Evolutionary conservation across 2,888 invertebrate genomes (phyloP).

Genomic region (Monochamus alternatus): DNA sequence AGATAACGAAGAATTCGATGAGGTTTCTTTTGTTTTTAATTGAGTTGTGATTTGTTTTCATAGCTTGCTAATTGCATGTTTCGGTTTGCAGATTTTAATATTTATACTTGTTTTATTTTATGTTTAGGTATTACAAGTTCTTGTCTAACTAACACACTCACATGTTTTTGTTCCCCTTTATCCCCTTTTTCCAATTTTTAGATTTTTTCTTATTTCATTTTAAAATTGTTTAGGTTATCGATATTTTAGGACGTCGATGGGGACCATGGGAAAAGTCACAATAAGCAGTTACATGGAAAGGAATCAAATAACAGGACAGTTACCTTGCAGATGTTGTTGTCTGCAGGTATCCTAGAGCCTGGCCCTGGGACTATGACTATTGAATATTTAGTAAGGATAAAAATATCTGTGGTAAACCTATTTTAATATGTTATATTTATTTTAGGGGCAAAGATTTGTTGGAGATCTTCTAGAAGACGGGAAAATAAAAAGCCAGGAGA

Average conservation of each 20-base stretch:
- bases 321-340: conserved; percentile 88
- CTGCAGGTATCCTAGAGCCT: conserved; percentile 88
- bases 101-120: not conserved
- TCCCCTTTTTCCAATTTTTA: conserved; percentile 5
- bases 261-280: conserved; percentile 59
- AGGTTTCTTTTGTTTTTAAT: conserved; percentile 67
- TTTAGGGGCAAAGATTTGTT: conserved; percentile 89
- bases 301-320: conserved; percentile 73
- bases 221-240: not conserved
- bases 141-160: not conserved
- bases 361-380: conserved; percentile 90
- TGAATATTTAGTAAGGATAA: conserved; percentile 84
- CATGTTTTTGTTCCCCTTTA: conserved; percentile 2
- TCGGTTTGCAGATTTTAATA: conserved; percentile 12
- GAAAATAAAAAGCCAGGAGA: conserved; percentile 91
- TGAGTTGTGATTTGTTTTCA: conserved; percentile 50
- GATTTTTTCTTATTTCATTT: not conserved
- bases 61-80: conserved; percentile 46
- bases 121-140: conserved; percentile 2
- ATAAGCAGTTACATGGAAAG: conserved; percentile 60
- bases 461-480: conserved; percentile 90
- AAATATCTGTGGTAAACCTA: not conserved
- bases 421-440: conserved; percentile 8
- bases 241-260: conserved; percentile 64
- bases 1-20: conserved; percentile 75